Evolutionary conservation across 2,888 invertebrate species (phyloP).

Genomic region (Pocota personata): DNA sequence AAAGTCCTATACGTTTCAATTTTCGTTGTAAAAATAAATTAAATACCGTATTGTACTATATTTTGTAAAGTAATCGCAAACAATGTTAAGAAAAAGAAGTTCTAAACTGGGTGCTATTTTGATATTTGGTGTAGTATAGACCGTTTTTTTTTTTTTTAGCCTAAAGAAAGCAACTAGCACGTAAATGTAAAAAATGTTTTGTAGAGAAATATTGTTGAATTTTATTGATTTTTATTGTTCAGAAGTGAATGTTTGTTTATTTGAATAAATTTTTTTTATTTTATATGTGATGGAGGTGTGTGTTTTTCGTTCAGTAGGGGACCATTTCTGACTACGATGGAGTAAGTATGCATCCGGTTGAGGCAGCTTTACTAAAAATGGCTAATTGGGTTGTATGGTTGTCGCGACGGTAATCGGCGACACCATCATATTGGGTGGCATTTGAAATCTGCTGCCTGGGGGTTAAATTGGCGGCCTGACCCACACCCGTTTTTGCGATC

Average conservation of each 20-base stretch:
- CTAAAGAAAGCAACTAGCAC: constrained; percentile 65
- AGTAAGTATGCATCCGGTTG: constrained; percentile 1
- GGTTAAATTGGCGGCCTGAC: constrained; percentile 59
- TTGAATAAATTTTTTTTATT: constrained; percentile 71
- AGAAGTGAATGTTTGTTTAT: constrained; percentile 74
- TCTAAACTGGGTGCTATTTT: constrained; percentile 72
- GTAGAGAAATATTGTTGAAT: constrained; percentile 74
- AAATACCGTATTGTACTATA: constrained; percentile 51
- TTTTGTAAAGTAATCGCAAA: constrained; percentile 46
- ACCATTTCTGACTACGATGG: neutral
- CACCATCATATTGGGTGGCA: constrained; percentile 60
- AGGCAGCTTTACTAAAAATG: neutral
- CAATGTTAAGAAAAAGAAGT: constrained; percentile 30
- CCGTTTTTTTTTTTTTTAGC: constrained; percentile 51
- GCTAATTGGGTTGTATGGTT: constrained; percentile 28
- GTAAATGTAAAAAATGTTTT: constrained; percentile 69
- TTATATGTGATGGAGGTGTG: constrained; percentile 61
- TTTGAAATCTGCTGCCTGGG: constrained; percentile 43
- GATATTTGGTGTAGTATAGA: constrained; percentile 66
- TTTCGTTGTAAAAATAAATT: constrained; percentile 41
- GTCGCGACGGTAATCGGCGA: constrained; percentile 1
- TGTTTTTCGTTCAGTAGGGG: neutral
- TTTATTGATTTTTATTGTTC: constrained; percentile 74
- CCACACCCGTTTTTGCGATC: constrained; percentile 67
- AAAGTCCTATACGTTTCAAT: constrained; percentile 58